Evolutionary conservation across 2,113 vertebrate species (phyloP).

Genomic region (Acanthochromis polyacanthus): DNA sequence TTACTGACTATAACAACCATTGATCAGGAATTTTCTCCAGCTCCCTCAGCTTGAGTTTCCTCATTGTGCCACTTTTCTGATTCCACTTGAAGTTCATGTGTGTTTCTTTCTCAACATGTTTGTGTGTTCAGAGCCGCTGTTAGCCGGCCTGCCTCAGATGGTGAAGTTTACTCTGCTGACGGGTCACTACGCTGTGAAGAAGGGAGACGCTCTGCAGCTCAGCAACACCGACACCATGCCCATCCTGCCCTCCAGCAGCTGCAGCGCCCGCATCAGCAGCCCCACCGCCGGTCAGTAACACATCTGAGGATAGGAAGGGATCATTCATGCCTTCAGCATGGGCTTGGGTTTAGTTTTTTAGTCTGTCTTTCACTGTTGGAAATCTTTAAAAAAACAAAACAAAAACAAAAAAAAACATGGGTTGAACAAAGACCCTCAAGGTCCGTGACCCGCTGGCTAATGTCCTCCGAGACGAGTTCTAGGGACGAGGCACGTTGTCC

Average conservation of each 20-base stretch:
- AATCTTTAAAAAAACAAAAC: too few relatives aligned
- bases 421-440: too few relatives aligned
- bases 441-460: too few relatives aligned
- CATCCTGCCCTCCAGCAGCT: slow-evolving; percentile 86
- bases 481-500: too few relatives aligned
- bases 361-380: not conserved
- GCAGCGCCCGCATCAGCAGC: slow-evolving; percentile 88
- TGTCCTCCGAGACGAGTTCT: too few relatives aligned
- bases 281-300: slow-evolving; percentile 80
- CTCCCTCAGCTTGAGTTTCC: too few relatives aligned
- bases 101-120: not conserved
- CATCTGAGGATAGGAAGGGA: not conserved
- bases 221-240: slow-evolving; percentile 93
- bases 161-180: slow-evolving; percentile 95
- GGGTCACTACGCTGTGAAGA: slow-evolving; percentile 93
- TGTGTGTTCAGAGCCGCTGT: slow-evolving; percentile 88
- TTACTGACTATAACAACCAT: too few relatives aligned
- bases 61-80: too few relatives aligned
- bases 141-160: slow-evolving; percentile 96
- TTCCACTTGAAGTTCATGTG: not conserved
- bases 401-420: too few relatives aligned
- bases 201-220: slow-evolving; percentile 94
- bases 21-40: too few relatives aligned
- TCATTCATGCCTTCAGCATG: not conserved
- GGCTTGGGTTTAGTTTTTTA: not conserved